Evolutionary conservation across 2,797 vertebrate species (phyloP).

Genomic region (Orestias chungarensis): DNA sequence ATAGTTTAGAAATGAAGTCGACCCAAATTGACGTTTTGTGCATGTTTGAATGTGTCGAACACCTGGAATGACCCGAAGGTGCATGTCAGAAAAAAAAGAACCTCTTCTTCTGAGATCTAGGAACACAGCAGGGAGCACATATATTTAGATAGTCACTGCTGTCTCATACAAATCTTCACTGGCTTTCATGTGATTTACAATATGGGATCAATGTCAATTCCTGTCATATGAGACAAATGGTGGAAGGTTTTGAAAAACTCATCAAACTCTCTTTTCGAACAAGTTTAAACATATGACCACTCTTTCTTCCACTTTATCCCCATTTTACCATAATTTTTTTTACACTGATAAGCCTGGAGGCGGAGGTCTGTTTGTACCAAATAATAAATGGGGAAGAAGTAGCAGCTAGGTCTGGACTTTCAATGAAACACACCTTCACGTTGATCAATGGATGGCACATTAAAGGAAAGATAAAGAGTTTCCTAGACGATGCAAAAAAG

Average conservation of each 20-base stretch:
- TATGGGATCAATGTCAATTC: conserved; percentile 45
- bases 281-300: conserved; percentile 42
- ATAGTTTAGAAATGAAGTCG: neutral
- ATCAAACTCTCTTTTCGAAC: conserved; percentile 35
- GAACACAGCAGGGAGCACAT: conserved; percentile 46
- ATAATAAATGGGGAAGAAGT: conserved; percentile 72
- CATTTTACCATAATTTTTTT: conserved; percentile 67
- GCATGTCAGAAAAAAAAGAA: conserved; percentile 43
- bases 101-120: conserved; percentile 18
- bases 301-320: conserved; percentile 19
- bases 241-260: conserved; percentile 43
- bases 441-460: conserved; percentile 51
- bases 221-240: conserved; percentile 24
- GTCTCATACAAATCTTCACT: conserved; percentile 42
- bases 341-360: conserved; percentile 59
- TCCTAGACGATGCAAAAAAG: conserved; percentile 19
- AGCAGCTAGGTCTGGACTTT: conserved; percentile 49
- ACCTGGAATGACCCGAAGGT: conserved; percentile 51
- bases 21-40: neutral
- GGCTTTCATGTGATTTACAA: conserved; percentile 54
- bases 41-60: conserved; percentile 35
- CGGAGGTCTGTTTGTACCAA: conserved; percentile 70
- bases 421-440: conserved; percentile 18
- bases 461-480: conserved; percentile 29
- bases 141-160: conserved; percentile 44